Conservation (phyloP, 2,888 invertebrate species). For the Melangyna quadrimaculata region DNA sequence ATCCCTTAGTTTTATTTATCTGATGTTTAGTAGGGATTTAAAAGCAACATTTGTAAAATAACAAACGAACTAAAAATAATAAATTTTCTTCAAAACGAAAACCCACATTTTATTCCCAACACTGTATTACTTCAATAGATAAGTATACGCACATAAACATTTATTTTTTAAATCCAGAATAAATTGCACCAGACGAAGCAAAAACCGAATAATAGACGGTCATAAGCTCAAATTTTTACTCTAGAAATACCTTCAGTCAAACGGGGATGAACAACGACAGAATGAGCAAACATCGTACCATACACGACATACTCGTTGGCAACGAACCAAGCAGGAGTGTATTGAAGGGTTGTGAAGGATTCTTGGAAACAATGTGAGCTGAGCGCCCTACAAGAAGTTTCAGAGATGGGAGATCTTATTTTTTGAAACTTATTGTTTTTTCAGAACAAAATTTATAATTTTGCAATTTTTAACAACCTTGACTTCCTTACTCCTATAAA, state of each 20-base stretch:
- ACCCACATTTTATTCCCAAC: background rate
- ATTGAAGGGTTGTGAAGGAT: background rate
- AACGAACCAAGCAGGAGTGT: background rate
- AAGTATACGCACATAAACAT: background rate
- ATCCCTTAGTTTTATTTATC: too few species aligned
- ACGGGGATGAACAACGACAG: slow-evolving; percentile 21
- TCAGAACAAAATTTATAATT: too few species aligned
- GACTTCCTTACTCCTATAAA: too few species aligned
- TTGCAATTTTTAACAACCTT: too few species aligned
- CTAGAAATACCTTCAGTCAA: slow-evolving; percentile 24
- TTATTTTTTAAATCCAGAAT: too few species aligned
- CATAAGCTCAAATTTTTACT: slow-evolving; percentile 6
- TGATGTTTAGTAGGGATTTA: too few species aligned
- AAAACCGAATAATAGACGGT: slow-evolving; percentile 10
- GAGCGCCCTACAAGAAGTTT: background rate
- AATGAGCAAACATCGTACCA: slow-evolving; percentile 15
- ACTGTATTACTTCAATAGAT: background rate
- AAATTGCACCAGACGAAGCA: slow-evolving; percentile 54
- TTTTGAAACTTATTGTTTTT: background rate
- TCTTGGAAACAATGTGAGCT: background rate
- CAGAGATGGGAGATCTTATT: background rate
- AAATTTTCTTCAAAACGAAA: too few species aligned
- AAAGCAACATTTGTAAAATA: too few species aligned
- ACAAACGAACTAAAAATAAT: too few species aligned
- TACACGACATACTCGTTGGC: background rate